phyloP scores from a whole-genome alignment of 2,888 invertebrate genomes.

The Morpho deidamia region DNA sequence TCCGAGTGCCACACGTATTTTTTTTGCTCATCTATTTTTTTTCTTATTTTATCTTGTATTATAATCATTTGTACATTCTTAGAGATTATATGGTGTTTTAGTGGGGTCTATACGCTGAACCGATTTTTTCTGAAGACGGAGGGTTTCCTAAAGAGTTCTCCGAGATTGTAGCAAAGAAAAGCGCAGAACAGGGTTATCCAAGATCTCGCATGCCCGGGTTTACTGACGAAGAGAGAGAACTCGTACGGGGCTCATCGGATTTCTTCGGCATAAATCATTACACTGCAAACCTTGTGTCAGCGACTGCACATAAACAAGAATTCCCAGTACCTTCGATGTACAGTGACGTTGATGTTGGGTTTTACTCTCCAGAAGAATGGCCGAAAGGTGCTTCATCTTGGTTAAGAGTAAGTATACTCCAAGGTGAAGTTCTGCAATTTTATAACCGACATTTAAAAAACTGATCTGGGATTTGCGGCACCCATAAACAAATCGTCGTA shows the following conservation, averaged over 20 bases:
- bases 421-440: too few relatives aligned
- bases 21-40: too few relatives aligned
- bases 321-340: constrained; percentile 35
- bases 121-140: constrained; percentile 68
- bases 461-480: too few relatives aligned
- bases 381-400: constrained; percentile 38
- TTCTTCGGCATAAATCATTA: constrained; percentile 83
- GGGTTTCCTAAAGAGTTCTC: constrained; percentile 72
- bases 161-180: constrained; percentile 52
- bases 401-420: constrained; percentile 38
- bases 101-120: constrained; percentile 67
- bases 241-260: constrained; percentile 47
- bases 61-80: too few relatives aligned
- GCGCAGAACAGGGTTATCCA: constrained; percentile 38
- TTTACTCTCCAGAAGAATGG: constrained; percentile 39
- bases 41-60: too few relatives aligned
- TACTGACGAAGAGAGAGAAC: constrained; percentile 37
- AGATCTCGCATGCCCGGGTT: constrained; percentile 41
- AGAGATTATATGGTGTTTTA: constrained; percentile 23
- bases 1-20: too few relatives aligned
- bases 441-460: too few relatives aligned
- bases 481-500: too few relatives aligned
- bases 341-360: constrained; percentile 38
- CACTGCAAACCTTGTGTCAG: constrained; percentile 52
- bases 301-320: constrained; percentile 29